A percentile compares a stretch with the other conserved stretches of the same genome.
phyloP scores from a whole-genome alignment of 2,797 vertebrate genomes.

The Geotrypetes seraphini region DNA sequence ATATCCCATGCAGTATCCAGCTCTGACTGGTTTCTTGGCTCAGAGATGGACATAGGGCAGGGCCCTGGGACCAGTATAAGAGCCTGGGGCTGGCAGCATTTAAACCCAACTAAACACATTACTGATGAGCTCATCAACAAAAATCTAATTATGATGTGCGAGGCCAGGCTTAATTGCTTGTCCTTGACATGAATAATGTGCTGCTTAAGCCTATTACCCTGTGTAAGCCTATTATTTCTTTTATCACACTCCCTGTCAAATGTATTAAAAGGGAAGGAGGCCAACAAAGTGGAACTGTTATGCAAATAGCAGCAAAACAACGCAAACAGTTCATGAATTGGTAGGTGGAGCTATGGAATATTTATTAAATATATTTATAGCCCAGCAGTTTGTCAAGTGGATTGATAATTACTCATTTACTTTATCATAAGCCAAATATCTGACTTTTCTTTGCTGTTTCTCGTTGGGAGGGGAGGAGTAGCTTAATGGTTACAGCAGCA shows the following conservation, averaged over 20 bases:
- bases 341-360: too few species aligned
- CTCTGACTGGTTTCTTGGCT: too few species aligned
- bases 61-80: too few species aligned
- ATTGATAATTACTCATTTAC: too few species aligned
- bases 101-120: slow-evolving; percentile 30
- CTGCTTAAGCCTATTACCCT: slow-evolving; percentile 33
- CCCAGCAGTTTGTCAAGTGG: too few species aligned
- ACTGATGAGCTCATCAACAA: slow-evolving; percentile 38
- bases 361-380: too few species aligned
- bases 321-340: not conserved
- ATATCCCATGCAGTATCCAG: too few species aligned
- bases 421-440: too few species aligned
- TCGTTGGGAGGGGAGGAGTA: too few species aligned
- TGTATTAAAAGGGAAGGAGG: slow-evolving; percentile 15
- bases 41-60: too few species aligned
- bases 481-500: too few species aligned
- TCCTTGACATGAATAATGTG: slow-evolving; percentile 37
- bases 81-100: slow-evolving; percentile 9
- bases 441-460: too few species aligned
- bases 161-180: slow-evolving; percentile 46
- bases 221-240: slow-evolving; percentile 28
- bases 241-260: slow-evolving; percentile 19
- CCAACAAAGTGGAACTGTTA: not conserved
- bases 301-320: slow-evolving; percentile 1
- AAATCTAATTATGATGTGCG: slow-evolving; percentile 42